Conservation (phyloP, 2,113 vertebrate genomes). For the Sylvia atricapilla region DNA sequence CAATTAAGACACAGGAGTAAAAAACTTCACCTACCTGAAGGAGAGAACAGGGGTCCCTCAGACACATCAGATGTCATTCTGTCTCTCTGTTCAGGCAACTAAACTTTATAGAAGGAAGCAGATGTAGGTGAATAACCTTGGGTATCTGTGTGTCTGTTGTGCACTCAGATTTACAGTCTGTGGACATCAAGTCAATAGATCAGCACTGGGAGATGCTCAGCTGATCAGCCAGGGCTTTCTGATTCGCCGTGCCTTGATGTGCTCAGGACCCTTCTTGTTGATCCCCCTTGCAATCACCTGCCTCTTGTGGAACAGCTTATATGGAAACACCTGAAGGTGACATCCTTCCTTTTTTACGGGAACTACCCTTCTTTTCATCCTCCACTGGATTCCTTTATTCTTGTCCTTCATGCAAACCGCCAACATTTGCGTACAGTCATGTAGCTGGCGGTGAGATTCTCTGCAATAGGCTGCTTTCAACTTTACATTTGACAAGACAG, state of each 20-base stretch:
- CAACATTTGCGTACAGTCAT: background rate
- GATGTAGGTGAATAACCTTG: background rate
- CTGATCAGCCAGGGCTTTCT: background rate
- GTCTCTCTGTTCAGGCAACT: background rate
- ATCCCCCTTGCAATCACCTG: background rate
- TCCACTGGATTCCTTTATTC: background rate
- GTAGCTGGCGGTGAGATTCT: background rate
- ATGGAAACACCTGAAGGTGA: background rate
- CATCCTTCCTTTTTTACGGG: background rate
- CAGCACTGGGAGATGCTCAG: background rate
- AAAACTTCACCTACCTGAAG: background rate
- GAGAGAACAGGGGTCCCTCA: background rate
- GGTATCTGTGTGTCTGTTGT: fast-evolving
- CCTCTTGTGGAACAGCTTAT: background rate
- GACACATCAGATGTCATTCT: background rate
- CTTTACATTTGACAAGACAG: background rate
- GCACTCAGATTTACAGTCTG: background rate
- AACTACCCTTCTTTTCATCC: background rate
- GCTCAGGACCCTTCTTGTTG: background rate
- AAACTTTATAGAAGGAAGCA: background rate
- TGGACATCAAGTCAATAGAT: background rate
- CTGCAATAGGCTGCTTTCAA: background rate
- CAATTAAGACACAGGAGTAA: background rate
- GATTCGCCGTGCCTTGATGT: background rate
- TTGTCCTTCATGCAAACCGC: background rate